A percentile compares a stretch with the other conserved stretches of the same genome.
phyloP scores from a whole-genome alignment of 2,113 vertebrate species.

The Eidolon helvum region DNA sequence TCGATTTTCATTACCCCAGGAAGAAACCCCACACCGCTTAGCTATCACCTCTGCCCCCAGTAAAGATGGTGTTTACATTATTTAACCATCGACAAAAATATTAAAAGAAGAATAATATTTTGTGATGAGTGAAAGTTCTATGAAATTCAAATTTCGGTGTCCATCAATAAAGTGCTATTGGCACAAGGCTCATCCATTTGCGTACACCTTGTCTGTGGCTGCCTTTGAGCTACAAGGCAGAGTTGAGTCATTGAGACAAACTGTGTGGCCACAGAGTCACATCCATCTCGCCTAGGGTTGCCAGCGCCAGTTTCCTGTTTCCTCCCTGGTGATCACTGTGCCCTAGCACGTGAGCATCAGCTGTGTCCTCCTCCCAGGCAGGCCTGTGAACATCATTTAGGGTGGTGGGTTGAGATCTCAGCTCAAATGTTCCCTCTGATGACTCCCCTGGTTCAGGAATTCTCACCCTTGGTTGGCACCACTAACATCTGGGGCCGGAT shows the following conservation, averaged over 20 bases:
- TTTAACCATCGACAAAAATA: neutral
- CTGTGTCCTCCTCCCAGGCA: neutral
- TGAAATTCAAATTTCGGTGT: neutral
- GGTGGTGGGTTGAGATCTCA: neutral
- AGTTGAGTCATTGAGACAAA: neutral
- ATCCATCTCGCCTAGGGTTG: neutral
- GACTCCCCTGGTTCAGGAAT: too few species aligned
- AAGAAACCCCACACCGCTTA: neutral
- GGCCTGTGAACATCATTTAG: neutral
- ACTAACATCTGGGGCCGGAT: rapidly evolving
- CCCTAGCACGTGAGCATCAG: rapidly evolving
- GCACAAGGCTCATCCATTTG: too few species aligned
- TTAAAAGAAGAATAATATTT: neutral
- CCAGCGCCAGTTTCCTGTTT: neutral
- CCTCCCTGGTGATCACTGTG: neutral
- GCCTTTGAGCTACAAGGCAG: neutral
- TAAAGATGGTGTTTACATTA: neutral
- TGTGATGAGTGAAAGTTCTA: neutral
- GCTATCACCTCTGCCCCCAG: neutral
- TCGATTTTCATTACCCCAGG: neutral
- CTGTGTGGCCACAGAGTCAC: neutral
- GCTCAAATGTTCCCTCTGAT: neutral
- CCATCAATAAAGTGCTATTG: neutral
- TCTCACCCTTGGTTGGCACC: neutral
- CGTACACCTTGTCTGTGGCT: neutral